Conservation (phyloP, 2,888 invertebrate genomes). For the Stenichneumon culpator region DNA sequence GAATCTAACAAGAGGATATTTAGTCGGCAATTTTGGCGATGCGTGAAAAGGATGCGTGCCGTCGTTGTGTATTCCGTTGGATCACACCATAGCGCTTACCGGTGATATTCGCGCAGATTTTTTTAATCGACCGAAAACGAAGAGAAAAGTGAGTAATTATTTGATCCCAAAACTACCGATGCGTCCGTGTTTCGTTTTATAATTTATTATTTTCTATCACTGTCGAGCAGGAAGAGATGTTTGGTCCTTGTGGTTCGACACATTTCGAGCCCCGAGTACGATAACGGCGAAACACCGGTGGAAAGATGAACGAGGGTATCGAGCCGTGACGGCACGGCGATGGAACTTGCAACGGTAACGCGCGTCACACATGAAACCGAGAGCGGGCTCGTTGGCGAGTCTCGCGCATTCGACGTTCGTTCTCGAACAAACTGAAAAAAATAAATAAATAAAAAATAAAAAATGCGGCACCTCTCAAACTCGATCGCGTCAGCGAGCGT, state of each 20-base stretch:
- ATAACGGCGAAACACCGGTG: slow-evolving; percentile 83
- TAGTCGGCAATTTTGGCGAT: too few relatives aligned
- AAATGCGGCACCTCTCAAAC: too few relatives aligned
- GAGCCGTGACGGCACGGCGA: slow-evolving; percentile 85
- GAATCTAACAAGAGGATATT: slow-evolving; percentile 85
- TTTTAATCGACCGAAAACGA: slow-evolving; percentile 92
- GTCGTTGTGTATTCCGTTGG: too few relatives aligned
- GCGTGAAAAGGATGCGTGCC: too few relatives aligned
- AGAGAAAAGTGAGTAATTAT: slow-evolving; percentile 88
- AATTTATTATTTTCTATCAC: not conserved
- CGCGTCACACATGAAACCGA: slow-evolving; percentile 81
- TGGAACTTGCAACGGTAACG: slow-evolving; percentile 83
- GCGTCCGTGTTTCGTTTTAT: not conserved
- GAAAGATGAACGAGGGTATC: slow-evolving; percentile 85
- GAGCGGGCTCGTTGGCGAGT: slow-evolving; percentile 85
- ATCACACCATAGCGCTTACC: too few relatives aligned
- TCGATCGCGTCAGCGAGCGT: too few relatives aligned
- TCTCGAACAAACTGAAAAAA: too few relatives aligned
- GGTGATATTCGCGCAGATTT: too few relatives aligned
- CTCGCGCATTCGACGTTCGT: too few relatives aligned
- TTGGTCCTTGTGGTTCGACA: slow-evolving; percentile 99
- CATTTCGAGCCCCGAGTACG: slow-evolving; percentile 88
- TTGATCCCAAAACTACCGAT: not conserved
- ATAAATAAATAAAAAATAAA: too few relatives aligned
- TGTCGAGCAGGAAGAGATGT: slow-evolving; percentile 90